Conservation (phyloP, 1,140 invertebrate species). For the Lepidurus arcticus region DNA sequence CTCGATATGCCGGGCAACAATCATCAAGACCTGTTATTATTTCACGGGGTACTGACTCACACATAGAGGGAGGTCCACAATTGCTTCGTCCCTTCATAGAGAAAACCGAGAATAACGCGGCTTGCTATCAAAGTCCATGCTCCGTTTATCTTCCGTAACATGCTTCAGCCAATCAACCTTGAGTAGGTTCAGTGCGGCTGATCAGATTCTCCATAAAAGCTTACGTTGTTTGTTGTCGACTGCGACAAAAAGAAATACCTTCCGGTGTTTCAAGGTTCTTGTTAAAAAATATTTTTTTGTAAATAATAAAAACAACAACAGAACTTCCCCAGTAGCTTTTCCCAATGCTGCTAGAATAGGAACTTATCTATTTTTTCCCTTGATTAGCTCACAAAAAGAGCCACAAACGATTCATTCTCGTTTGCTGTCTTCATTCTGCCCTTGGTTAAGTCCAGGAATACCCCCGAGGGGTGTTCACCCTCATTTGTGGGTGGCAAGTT, state of each 20-base stretch:
- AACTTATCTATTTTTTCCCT: not conserved
- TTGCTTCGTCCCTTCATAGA: not conserved
- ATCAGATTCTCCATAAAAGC: no score
- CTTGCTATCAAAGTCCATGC: not conserved
- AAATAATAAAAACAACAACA: no score
- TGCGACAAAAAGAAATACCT: no score
- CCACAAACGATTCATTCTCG: not conserved
- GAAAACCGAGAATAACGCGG: not conserved
- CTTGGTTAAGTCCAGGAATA: not conserved
- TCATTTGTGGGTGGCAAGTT: constrained; percentile 2
- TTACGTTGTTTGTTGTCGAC: no score
- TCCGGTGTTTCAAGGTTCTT: no score
- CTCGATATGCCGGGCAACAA: not conserved
- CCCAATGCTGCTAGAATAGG: not conserved
- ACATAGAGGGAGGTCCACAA: not conserved
- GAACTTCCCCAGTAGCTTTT: not conserved
- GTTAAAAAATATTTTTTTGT: no score
- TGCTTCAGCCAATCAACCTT: not conserved
- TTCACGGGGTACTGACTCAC: not conserved
- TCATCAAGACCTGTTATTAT: constrained; percentile 19
- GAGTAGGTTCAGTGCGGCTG: no score
- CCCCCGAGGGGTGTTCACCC: not conserved
- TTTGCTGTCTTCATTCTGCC: not conserved
- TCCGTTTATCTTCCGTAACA: not conserved
- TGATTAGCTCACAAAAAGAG: not conserved